Base-by-base conservation (phyloP, 2,113 vertebrate species). In the Todiramphus chloris region DNA sequence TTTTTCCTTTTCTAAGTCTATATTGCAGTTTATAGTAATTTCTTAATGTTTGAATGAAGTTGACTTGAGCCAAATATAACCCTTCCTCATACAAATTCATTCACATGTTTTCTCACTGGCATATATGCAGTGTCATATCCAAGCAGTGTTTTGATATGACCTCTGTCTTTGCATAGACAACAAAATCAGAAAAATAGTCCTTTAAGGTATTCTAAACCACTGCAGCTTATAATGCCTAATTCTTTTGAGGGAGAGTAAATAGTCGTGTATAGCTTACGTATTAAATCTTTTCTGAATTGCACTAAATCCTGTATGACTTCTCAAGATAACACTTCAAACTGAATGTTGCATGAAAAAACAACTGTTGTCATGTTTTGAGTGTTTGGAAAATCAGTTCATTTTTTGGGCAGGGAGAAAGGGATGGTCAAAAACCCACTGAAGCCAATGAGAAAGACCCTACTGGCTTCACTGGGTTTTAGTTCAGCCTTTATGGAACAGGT, bases 1-100 rank as follows among this genome's bases (percentile, higher is more conserved):
- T 96, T 79, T 96, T 97, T 90, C 79, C 83, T 96, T 91, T 94
- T 93, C 35, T 39, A 68, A 87, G 62, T 81, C 67, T 95, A 48
- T 89, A 75, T 76, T 94, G 58, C 75, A 48, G 48, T 94, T 89
- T 96, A 64, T 90, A 91, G 79, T 72, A 62, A 92, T 86, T 97
- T 94, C 90, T 73, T 94, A 95, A 72, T 23, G 17, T 76, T 28
- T 77, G 79, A 87, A 90, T 84, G 89, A 85, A 89, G 80, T 85
- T 94, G 83, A 94, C 86, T 92, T 78, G 37, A 97, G 70, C 67
- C 93, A 59, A 89, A 82, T 48, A 83, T 37, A 88, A 46, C 53
- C 43, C 55, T 96, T 93, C 55, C 48, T 94, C 75, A 27, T 60
- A 67, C 31, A 73, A 83, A 94, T 68, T 72, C 59, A 69, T 95